Percentiles rank a stretch among this genome's conserved stretches.
Evolutionary conservation across 2,113 vertebrate genomes (phyloP).

Genomic region (Edolisoma coerulescens): DNA sequence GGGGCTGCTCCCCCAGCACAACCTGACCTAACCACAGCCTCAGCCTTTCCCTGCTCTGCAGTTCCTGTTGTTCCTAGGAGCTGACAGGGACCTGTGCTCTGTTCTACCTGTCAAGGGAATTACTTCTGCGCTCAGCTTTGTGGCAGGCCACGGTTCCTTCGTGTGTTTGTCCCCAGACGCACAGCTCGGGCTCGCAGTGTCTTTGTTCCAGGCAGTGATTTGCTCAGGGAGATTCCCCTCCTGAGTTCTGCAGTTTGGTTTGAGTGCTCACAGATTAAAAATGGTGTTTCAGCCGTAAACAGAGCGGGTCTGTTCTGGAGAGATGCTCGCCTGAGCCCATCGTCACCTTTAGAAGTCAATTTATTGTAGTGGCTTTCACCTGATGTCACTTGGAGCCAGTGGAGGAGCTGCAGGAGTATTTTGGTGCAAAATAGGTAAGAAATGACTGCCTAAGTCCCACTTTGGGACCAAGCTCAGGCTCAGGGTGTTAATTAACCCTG

Average conservation of each 20-base stretch:
- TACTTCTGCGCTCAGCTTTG: neutral
- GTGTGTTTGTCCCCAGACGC: neutral
- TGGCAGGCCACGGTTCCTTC: neutral
- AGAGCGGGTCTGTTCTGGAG: neutral
- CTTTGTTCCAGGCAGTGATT: neutral
- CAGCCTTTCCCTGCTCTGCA: neutral
- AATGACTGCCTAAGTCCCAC: neutral
- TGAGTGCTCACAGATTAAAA: neutral
- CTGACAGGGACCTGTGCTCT: neutral
- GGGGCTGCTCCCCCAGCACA: neutral
- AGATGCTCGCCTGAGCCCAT: neutral
- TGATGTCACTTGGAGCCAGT: neutral
- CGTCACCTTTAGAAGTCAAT: neutral
- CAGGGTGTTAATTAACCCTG: neutral
- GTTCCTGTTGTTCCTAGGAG: neutral
- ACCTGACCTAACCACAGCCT: fast-evolving
- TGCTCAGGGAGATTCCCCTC: neutral
- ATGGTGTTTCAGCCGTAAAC: neutral
- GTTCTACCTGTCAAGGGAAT: neutral
- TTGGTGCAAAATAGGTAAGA: neutral
- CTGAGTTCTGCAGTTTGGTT: neutral
- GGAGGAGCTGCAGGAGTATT: neutral
- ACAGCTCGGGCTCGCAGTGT: neutral
- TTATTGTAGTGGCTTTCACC: neutral
- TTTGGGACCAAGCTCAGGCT: neutral